A percentile compares a stretch with the other conserved stretches of the same genome.
Conservation (phyloP, 2,113 vertebrate species). For the Protomyctophum bolini region DNA sequence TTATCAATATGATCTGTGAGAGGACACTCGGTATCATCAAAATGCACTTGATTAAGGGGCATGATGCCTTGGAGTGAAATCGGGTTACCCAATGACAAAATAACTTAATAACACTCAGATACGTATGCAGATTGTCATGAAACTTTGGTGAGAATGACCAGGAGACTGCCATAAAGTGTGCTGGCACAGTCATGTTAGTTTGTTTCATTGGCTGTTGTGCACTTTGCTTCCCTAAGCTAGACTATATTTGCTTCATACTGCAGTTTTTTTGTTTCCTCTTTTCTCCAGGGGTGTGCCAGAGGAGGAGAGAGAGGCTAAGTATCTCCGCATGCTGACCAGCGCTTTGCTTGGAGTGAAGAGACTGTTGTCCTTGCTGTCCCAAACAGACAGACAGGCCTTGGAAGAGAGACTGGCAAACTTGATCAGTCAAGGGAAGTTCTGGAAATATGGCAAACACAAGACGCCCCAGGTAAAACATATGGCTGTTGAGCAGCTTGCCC, state of each 20-base stretch:
- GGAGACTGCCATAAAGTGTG: no score
- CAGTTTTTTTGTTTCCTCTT: no score
- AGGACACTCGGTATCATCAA: no score
- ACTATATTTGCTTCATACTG: no score
- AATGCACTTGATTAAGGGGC: no score
- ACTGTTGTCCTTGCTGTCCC: constrained; percentile 84
- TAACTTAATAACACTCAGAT: no score
- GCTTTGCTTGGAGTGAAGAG: constrained; percentile 93
- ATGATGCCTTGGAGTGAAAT: no score
- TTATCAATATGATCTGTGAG: no score
- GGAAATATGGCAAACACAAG: constrained; percentile 94
- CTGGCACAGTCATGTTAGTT: background rate
- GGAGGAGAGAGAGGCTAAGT: constrained; percentile 94
- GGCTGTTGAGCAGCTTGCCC: no score
- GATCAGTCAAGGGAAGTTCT: constrained; percentile 89
- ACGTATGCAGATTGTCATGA: no score
- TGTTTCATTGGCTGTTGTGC: background rate
- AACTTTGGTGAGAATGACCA: no score
- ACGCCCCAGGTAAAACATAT: constrained; percentile 84
- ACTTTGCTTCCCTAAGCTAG: background rate
- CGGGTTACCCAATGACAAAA: no score
- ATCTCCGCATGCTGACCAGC: constrained; percentile 88
- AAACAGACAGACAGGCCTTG: constrained; percentile 79
- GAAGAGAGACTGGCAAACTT: constrained; percentile 82
- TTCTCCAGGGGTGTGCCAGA: constrained; percentile 84